These are phyloP conservation scores for Myiotriccus ornatus DNA, from an alignment of 2,797 vertebrate genomes.

Conservation along the genomic window DNA sequence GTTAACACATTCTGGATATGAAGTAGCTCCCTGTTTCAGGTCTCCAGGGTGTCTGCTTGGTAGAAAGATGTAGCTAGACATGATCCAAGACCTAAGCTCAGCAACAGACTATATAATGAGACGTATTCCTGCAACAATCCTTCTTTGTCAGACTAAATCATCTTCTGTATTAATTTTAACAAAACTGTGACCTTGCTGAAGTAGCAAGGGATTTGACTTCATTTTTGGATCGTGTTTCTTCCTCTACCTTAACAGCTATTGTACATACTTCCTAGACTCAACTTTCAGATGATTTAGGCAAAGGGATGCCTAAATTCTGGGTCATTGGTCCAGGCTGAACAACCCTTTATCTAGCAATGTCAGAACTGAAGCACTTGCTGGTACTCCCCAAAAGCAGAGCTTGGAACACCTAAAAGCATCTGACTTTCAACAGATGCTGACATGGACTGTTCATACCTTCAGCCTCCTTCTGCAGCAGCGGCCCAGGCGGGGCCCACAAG, in stretches of 20 bases:
- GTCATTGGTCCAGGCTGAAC: not conserved
- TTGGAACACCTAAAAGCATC: not conserved
- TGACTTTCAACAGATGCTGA: not conserved
- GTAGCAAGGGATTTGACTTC: not conserved
- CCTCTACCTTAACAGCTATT: not conserved
- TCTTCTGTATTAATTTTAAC: too few relatives aligned
- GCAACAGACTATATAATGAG: too few relatives aligned
- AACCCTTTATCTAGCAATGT: not conserved
- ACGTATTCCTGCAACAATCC: too few relatives aligned
- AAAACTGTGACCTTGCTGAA: not conserved
- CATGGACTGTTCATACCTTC: rapidly evolving
- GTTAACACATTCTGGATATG: not conserved
- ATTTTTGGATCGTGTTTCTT: not conserved
- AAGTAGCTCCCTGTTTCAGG: not conserved
- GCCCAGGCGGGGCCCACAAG: rapidly evolving
- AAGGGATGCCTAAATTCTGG: not conserved
- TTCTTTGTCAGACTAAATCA: too few relatives aligned
- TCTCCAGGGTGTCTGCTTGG: too few relatives aligned
- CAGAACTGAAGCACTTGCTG: not conserved
- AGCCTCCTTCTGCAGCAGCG: rapidly evolving
- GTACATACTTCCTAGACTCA: not conserved
- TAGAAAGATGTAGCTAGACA: too few relatives aligned
- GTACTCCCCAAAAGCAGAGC: not conserved
- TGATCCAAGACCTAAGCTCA: too few relatives aligned
- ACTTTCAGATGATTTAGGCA: not conserved